A percentile compares a stretch with the other conserved stretches of the same genome.
These are phyloP conservation scores for Tichodroma muraria DNA, from an alignment of 2,113 vertebrate genomes.

Conservation along the genomic window DNA sequence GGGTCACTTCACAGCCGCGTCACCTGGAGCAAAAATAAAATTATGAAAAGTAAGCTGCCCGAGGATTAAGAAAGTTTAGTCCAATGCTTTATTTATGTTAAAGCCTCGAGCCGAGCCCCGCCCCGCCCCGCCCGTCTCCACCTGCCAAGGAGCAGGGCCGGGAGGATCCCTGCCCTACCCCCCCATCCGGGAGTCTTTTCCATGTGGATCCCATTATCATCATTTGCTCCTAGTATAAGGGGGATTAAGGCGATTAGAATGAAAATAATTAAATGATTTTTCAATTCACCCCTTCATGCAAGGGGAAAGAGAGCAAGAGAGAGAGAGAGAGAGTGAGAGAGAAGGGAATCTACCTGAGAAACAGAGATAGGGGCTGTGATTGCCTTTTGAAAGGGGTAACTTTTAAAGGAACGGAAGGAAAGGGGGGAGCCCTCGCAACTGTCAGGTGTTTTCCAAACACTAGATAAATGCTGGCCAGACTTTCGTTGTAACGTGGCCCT, in stretches of 20 bases:
- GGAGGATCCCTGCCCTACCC: not conserved
- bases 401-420: not conserved
- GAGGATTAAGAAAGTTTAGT: rapidly evolving
- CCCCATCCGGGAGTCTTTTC: not conserved
- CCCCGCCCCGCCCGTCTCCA: not conserved
- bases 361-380: not conserved
- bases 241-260: conserved; percentile 23
- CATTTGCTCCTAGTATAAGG: not conserved
- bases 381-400: not conserved
- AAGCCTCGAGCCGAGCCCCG: not conserved
- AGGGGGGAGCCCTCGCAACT: not conserved
- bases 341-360: not conserved
- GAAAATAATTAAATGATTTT: conserved; percentile 24
- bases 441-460: conserved; percentile 66
- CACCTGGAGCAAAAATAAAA: not conserved
- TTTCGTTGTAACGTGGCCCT: conserved; percentile 29
- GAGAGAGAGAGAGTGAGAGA: not conserved
- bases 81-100: no score
- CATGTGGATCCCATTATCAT: conserved; percentile 13
- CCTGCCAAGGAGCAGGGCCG: not conserved
- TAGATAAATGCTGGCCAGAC: conserved; percentile 64
- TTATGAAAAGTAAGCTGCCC: rapidly evolving
- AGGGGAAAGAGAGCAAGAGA: not conserved
- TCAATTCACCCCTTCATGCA: not conserved
- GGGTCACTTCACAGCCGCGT: not conserved